These are phyloP conservation scores for Axis porcinus DNA, from an alignment of 2,113 vertebrate genomes.

Conservation along the genomic window DNA sequence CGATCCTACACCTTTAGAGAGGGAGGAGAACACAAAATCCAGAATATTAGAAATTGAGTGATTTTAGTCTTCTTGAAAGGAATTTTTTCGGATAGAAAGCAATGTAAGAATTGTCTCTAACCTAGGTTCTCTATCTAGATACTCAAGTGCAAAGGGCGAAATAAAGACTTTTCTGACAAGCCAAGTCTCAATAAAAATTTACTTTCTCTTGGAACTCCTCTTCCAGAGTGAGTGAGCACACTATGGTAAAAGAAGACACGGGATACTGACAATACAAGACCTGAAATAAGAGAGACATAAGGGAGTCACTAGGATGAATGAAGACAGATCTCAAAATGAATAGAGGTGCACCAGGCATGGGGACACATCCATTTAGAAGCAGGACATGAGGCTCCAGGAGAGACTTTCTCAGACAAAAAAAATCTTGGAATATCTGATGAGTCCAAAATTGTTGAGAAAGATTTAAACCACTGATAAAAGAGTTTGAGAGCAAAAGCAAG, in stretches of 20 bases:
- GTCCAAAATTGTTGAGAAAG: background rate
- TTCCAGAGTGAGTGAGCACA: background rate
- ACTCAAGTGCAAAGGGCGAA: background rate
- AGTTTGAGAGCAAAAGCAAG: background rate
- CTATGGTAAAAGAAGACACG: background rate
- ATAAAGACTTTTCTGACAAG: background rate
- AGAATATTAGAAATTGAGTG: background rate
- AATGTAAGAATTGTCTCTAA: background rate
- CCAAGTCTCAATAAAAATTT: background rate
- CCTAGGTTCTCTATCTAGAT: background rate
- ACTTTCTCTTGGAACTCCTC: background rate
- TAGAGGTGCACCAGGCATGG: rapidly evolving
- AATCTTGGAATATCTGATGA: background rate
- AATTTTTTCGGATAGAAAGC: background rate
- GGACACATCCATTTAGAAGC: background rate
- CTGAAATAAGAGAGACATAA: background rate
- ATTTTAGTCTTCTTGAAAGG: background rate
- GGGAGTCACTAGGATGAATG: background rate
- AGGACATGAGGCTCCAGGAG: background rate
- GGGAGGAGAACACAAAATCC: background rate
- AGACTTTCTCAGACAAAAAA: background rate
- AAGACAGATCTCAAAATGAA: background rate
- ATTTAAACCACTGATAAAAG: background rate
- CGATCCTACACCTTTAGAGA: background rate
- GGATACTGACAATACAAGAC: background rate